phyloP scores from a whole-genome alignment of 2,888 invertebrate species.

The Pandemis cinnamomeana region DNA sequence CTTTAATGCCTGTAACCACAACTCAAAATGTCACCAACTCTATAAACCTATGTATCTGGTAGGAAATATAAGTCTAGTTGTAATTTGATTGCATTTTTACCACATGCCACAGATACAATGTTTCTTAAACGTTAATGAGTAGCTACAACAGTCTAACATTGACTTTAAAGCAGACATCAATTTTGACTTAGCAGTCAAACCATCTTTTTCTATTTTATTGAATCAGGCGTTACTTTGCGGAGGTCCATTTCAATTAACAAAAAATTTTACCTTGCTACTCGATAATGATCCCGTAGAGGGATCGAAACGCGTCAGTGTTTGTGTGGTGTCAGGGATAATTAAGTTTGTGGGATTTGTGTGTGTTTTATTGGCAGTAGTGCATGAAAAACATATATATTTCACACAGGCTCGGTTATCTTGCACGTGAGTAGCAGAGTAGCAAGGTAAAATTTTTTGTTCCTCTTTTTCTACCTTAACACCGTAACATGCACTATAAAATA shows the following conservation, averaged over 20 bases:
- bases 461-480: not conserved
- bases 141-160: not conserved
- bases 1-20: constrained; percentile 13
- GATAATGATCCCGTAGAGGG: too few species aligned
- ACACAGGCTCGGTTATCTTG: too few species aligned
- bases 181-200: constrained; percentile 11
- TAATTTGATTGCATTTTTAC: not conserved
- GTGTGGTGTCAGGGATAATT: too few species aligned
- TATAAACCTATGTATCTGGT: not conserved
- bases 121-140: not conserved
- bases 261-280: too few species aligned
- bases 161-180: constrained; percentile 5
- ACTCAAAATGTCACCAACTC: not conserved
- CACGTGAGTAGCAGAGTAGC: too few species aligned
- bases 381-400: too few species aligned
- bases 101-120: not conserved
- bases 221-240: too few species aligned
- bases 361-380: too few species aligned
- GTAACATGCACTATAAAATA: constrained; percentile 23
- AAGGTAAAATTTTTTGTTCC: too few species aligned
- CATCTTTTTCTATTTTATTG: not conserved
- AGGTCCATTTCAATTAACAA: too few species aligned
- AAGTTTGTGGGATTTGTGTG: too few species aligned
- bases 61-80: not conserved
- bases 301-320: too few species aligned